These are phyloP conservation scores for Charina bottae DNA, from an alignment of 2,113 vertebrate species.

Conservation along the genomic window DNA sequence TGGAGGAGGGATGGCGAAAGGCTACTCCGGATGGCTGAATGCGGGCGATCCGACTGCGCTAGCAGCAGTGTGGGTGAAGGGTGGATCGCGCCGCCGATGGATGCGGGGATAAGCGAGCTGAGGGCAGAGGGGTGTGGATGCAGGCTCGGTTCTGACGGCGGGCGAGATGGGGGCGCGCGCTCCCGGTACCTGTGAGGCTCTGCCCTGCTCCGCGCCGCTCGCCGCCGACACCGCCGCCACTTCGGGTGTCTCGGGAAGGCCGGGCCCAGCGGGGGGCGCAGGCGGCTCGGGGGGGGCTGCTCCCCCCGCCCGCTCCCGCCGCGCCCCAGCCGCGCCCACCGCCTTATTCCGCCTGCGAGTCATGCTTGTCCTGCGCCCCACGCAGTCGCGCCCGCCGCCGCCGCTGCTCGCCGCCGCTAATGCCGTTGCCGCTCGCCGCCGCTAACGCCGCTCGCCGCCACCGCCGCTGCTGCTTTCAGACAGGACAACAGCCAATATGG, in stretches of 20 bases:
- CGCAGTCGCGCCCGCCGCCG: conserved; percentile 1
- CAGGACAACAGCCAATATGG: conserved; percentile 98
- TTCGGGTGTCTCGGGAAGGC: conserved; percentile 63
- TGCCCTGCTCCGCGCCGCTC: conserved; percentile 78
- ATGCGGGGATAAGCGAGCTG: background rate
- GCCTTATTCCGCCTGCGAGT: conserved; percentile 88
- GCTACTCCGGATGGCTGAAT: background rate
- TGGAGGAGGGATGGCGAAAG: background rate
- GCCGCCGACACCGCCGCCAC: conserved; percentile 63
- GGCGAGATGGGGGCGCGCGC: conserved; percentile 24
- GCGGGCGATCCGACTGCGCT: background rate
- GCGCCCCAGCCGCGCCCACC: conserved; percentile 41
- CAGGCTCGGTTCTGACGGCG: background rate
- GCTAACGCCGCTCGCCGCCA: background rate
- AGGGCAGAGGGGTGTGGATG: conserved; percentile 25
- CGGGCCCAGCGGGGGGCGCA: conserved; percentile 43
- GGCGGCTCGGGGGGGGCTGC: conserved; percentile 44
- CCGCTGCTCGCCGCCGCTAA: conserved; percentile 17
- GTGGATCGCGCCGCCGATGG: conserved; percentile 20
- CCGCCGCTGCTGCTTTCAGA: conserved; percentile 62
- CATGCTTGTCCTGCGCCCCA: conserved; percentile 71
- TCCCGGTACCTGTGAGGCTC: conserved; percentile 72
- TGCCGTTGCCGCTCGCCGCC: conserved; percentile 56
- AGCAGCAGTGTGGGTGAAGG: background rate
- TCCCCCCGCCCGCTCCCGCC: conserved; percentile 53